Base-by-base conservation (phyloP, 2,888 invertebrate species). In the Clanis bilineata region DNA sequence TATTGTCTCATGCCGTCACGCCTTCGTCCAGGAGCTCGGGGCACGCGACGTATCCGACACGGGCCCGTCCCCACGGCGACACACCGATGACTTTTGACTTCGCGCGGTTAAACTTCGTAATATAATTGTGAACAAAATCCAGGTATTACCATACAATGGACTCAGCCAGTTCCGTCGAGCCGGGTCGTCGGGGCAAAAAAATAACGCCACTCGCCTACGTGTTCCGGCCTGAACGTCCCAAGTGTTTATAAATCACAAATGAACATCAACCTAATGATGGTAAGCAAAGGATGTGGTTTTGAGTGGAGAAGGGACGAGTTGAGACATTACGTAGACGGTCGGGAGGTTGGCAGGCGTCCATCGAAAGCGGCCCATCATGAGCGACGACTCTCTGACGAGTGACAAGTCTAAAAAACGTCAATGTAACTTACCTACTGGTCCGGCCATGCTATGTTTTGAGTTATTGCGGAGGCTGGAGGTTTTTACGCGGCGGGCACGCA, bases 91-190 rank as follows among this genome's bases (percentile, higher is more conserved):
- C 91, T 90, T 90, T 91, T 92, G 90, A 90, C 90, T 91, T 89
- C 86, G 79, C 80, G 86, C 82, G 83, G 86, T 82, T 86, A 85
- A 88, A 89, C 90, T 89, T 89, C 90, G 89, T 91, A 90, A 90
- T 91, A 88, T 92, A 92, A 91, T 92, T 92, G 91, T 85, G 90
- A 89, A 91, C 90, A 81, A 90, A 92, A 91, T 91, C 90, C 92
- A 80, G 86, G 83, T 82, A 92, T 92, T 92, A 91, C 83, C 92
- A 92, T 92, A 92, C 91, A 92, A 92, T 92, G 84, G 90, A 79
- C 79, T 60, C 77, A 85, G 85, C 83, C 88, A 83, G 90, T 90
- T 89, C 89, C 90, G 90, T 82, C 82, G 89, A 80, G 86, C 83
- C 89, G 86, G 90, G 90, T 90, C 91, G 89, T 68, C 75, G 86